These are phyloP conservation scores for Gnathonemus echidnorhynchus DNA, from an alignment of 2,113 vertebrate species.

Conservation along the genomic window DNA sequence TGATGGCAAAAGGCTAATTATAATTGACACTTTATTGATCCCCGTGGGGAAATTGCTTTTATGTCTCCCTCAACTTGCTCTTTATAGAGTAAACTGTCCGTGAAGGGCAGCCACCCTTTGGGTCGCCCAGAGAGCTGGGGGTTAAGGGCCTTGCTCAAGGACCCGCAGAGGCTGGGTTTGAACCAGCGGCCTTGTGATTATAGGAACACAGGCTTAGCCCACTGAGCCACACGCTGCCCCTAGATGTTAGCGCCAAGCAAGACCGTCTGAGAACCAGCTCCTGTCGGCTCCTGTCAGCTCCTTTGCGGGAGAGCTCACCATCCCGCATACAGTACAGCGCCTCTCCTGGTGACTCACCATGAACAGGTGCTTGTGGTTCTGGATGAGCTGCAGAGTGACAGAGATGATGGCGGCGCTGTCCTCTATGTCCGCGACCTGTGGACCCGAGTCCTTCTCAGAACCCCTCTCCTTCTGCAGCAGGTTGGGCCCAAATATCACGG, in stretches of 20 bases:
- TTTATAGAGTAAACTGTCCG: too few species aligned
- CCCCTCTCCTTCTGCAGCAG: slow-evolving; percentile 71
- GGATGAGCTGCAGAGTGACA: slow-evolving; percentile 73
- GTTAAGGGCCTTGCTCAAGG: too few species aligned
- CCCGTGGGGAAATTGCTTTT: too few species aligned
- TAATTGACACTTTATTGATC: too few species aligned
- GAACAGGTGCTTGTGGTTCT: slow-evolving; percentile 75
- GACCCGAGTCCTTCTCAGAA: slow-evolving; percentile 57
- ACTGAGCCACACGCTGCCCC: too few species aligned
- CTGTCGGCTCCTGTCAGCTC: neutral
- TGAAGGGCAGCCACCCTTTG: too few species aligned
- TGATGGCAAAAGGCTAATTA: neutral
- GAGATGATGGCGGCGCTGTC: slow-evolving; percentile 75
- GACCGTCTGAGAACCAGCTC: neutral
- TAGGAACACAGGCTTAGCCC: too few species aligned
- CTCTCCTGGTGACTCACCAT: slow-evolving; percentile 48
- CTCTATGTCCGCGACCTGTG: slow-evolving; percentile 60
- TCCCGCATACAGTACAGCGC: too few species aligned
- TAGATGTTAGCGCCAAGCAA: neutral
- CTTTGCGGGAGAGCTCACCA: neutral
- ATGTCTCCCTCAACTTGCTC: too few species aligned
- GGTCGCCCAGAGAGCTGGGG: too few species aligned
- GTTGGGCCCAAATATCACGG: slow-evolving; percentile 84
- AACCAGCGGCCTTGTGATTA: too few species aligned
- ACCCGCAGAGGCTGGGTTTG: too few species aligned